Conservation (phyloP, 2,888 invertebrate genomes). For the Uloborus plumipes region DNA sequence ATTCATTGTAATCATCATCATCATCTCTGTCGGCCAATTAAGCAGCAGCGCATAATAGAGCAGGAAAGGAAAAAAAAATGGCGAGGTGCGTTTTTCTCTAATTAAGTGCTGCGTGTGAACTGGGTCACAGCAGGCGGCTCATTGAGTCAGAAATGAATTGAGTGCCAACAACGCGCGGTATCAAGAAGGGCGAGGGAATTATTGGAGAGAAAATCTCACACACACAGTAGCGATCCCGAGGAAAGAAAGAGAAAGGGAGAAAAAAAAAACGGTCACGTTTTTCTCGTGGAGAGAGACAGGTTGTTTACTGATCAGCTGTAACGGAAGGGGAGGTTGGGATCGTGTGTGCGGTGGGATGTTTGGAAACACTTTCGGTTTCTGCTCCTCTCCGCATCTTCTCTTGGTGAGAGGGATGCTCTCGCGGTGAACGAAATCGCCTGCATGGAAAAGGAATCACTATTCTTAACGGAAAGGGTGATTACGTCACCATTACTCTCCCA, state of each 20-base stretch:
- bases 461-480: no score
- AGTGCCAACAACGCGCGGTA: slow-evolving; percentile 55
- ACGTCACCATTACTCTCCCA: no score
- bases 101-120: slow-evolving; percentile 53
- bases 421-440: no score
- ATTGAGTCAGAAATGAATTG: slow-evolving; percentile 48
- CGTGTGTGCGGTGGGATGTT: no score
- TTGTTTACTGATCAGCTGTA: slow-evolving; percentile 24
- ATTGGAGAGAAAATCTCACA: not conserved
- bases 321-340: no score
- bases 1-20: slow-evolving; percentile 35
- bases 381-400: no score
- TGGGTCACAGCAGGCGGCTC: slow-evolving; percentile 42
- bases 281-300: slow-evolving; percentile 30
- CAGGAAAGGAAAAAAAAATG: slow-evolving; percentile 2
- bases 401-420: no score
- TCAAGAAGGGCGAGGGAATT: slow-evolving; percentile 21
- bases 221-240: slow-evolving; percentile 33
- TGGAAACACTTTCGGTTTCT: no score
- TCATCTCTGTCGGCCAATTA: slow-evolving; percentile 48
- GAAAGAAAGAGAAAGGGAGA: slow-evolving; percentile 8
- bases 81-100: slow-evolving; percentile 30
- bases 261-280: slow-evolving; percentile 54
- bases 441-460: no score
- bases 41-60: not conserved